These are phyloP conservation scores for Nudaria mundana DNA, from an alignment of 2,888 invertebrate species.

Conservation along the genomic window DNA sequence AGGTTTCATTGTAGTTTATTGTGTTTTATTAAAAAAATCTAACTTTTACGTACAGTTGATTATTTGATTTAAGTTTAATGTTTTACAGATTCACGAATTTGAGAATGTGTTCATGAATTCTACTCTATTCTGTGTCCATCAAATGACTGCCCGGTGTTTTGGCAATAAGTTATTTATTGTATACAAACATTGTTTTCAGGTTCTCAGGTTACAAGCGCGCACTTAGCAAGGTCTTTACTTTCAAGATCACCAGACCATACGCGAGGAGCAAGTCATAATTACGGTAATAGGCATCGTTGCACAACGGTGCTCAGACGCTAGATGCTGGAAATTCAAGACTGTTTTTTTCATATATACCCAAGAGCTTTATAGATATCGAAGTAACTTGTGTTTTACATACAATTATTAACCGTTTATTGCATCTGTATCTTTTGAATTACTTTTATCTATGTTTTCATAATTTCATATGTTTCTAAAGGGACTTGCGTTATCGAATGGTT, in stretches of 20 bases:
- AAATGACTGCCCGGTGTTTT: slow-evolving; percentile 38
- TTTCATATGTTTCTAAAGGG: too few relatives aligned
- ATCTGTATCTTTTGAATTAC: too few relatives aligned
- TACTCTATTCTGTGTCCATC: slow-evolving; percentile 14
- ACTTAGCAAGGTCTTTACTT: slow-evolving; percentile 73
- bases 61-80: neutral
- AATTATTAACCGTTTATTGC: too few relatives aligned
- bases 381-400: too few relatives aligned
- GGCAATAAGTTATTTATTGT: too few relatives aligned
- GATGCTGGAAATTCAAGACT: too few relatives aligned
- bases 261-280: slow-evolving; percentile 69
- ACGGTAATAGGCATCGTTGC: slow-evolving; percentile 68
- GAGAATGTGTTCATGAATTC: neutral
- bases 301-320: slow-evolving; percentile 46
- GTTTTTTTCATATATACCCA: too few relatives aligned
- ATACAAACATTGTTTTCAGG: slow-evolving; percentile 64
- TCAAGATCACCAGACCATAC: slow-evolving; percentile 78
- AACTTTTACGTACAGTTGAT: slow-evolving; percentile 20
- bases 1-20: slow-evolving; percentile 24
- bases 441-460: too few relatives aligned
- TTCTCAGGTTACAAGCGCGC: slow-evolving; percentile 60
- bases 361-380: too few relatives aligned
- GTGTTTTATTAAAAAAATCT: slow-evolving; percentile 20
- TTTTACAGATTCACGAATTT: neutral
- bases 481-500: too few relatives aligned